These are phyloP conservation scores for Drosophila leonis DNA, from an alignment of 2,888 invertebrate genomes.

Conservation along the genomic window DNA sequence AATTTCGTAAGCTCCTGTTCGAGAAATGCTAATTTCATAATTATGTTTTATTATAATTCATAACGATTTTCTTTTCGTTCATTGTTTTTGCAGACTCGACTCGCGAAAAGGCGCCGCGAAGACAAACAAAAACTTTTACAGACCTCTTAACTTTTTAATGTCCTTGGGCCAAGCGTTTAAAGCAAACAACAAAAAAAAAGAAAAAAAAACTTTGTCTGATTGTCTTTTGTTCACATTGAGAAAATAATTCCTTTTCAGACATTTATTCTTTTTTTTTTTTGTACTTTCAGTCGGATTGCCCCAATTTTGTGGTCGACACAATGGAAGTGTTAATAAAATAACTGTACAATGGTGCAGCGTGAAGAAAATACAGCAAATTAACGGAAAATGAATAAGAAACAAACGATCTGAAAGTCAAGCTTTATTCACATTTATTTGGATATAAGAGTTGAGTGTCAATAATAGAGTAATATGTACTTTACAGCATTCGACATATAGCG, in stretches of 20 bases:
- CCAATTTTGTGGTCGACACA: constrained; percentile 32
- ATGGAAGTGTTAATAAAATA: constrained; percentile 67
- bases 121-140: constrained; percentile 45
- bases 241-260: constrained; percentile 17
- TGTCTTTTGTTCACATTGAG: constrained; percentile 50
- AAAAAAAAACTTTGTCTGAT: constrained; percentile 68
- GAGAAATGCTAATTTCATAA: constrained; percentile 47
- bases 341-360: constrained; percentile 24
- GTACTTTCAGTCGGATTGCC: background rate
- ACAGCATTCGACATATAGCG: too few relatives aligned
- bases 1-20: constrained; percentile 6
- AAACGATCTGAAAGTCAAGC: background rate
- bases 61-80: constrained; percentile 40
- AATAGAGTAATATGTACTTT: too few relatives aligned
- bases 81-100: constrained; percentile 34
- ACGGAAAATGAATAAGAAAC: background rate
- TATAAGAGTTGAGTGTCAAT: too few relatives aligned
- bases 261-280: constrained; percentile 21
- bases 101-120: constrained; percentile 27
- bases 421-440: background rate
- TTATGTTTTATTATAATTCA: constrained; percentile 63
- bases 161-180: constrained; percentile 65
- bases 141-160: constrained; percentile 71
- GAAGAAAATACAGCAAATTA: background rate
- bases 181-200: constrained; percentile 35